A percentile compares a stretch with the other conserved stretches of the same genome.
Evolutionary conservation across 2,888 invertebrate species (phyloP).

Genomic region (Herminia tarsipennalis): DNA sequence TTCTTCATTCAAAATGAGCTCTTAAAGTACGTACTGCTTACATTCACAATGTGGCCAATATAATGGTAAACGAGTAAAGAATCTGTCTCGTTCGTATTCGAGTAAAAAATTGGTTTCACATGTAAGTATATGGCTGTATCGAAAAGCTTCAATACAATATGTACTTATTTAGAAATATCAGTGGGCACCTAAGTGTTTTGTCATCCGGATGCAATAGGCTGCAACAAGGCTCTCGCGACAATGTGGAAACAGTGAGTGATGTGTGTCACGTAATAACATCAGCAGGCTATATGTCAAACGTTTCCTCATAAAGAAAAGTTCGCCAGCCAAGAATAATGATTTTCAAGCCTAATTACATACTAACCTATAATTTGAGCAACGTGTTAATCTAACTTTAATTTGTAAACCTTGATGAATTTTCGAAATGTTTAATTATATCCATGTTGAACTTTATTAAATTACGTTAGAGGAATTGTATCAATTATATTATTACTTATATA

Average conservation of each 20-base stretch:
- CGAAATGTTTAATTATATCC: constrained; percentile 7
- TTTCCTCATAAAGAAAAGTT: constrained; percentile 41
- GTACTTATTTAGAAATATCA: neutral
- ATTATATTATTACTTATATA: neutral
- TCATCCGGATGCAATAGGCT: neutral
- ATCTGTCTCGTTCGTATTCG: too few species aligned
- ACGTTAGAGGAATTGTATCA: neutral
- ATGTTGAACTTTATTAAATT: constrained; percentile 8
- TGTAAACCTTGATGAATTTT: constrained; percentile 21
- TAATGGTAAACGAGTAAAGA: too few species aligned
- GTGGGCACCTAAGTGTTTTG: neutral
- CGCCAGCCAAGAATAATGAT: constrained; percentile 36
- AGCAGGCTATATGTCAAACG: constrained; percentile 22
- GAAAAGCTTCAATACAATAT: too few species aligned
- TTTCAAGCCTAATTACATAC: constrained; percentile 34
- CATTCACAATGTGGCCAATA: too few species aligned
- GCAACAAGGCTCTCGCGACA: constrained; percentile 4
- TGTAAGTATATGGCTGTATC: too few species aligned
- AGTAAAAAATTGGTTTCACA: too few species aligned
- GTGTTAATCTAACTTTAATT: constrained; percentile 44
- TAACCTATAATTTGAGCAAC: constrained; percentile 27
- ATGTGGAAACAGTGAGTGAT: constrained; percentile 9
- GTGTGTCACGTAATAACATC: constrained; percentile 6
- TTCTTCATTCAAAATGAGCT: too few species aligned
- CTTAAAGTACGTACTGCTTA: too few species aligned